phyloP scores from a whole-genome alignment of 2,113 vertebrate genomes.

The Micronycteris hirsuta region DNA sequence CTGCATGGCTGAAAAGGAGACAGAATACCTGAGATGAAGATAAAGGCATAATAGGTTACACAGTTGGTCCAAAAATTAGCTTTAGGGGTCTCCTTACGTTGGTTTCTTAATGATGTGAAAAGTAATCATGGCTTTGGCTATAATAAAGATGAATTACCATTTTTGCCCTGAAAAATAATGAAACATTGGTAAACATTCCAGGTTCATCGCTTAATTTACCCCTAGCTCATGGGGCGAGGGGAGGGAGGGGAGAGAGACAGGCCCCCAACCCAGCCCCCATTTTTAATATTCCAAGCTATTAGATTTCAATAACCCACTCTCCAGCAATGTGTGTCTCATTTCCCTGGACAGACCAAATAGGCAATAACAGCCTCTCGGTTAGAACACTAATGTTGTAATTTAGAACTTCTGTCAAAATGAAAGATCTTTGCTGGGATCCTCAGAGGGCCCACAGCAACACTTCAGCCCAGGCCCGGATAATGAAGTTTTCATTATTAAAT shows the following conservation, averaged over 20 bases:
- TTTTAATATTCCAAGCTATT: slow-evolving; percentile 91
- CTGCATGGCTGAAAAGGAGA: not conserved
- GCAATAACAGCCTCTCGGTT: slow-evolving; percentile 77
- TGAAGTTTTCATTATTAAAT: slow-evolving; percentile 89
- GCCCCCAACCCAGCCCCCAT: slow-evolving; percentile 76
- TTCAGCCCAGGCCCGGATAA: slow-evolving; percentile 80
- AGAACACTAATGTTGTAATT: slow-evolving; percentile 82
- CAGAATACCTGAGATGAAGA: slow-evolving; percentile 41
- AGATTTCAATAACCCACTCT: slow-evolving; percentile 91
- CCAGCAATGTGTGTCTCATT: slow-evolving; percentile 89
- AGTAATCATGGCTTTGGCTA: slow-evolving; percentile 73
- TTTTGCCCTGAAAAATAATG: slow-evolving; percentile 82
- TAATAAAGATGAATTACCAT: slow-evolving; percentile 91
- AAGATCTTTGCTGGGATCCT: slow-evolving; percentile 82
- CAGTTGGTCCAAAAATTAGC: slow-evolving; percentile 58
- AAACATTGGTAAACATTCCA: slow-evolving; percentile 83
- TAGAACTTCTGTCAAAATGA: slow-evolving; percentile 85
- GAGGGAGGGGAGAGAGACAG: slow-evolving; percentile 42
- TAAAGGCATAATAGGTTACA: slow-evolving; percentile 52
- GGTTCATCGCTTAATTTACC: slow-evolving; percentile 90
- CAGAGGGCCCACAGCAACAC: slow-evolving; percentile 79
- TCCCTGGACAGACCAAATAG: slow-evolving; percentile 90
- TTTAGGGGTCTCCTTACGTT: slow-evolving; percentile 65
- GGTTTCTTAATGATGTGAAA: slow-evolving; percentile 77
- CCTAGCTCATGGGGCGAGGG: slow-evolving; percentile 78